Percentiles rank a stretch among this genome's conserved stretches.
phyloP scores from a whole-genome alignment of 2,797 vertebrate genomes.

The Gobionotothen gibberifrons region DNA sequence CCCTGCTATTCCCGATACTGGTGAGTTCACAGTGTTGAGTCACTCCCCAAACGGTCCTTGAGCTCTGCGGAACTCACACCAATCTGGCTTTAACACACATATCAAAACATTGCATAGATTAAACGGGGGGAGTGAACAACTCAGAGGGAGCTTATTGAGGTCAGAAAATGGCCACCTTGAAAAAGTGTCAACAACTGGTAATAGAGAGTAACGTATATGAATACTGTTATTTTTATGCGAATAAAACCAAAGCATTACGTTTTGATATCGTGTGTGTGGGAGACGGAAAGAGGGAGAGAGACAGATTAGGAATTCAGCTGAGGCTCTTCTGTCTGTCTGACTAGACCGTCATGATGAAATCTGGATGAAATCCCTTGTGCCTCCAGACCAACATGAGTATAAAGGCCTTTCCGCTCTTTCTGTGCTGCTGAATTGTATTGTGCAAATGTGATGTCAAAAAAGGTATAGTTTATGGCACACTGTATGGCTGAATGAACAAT shows the following conservation, averaged over 20 bases:
- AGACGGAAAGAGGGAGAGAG: conserved; percentile 12
- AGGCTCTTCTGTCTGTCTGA: conserved; percentile 59
- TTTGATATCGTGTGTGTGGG: conserved; percentile 33
- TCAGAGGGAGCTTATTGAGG: conserved; percentile 56
- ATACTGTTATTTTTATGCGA: conserved; percentile 50
- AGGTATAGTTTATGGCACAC: conserved; percentile 16
- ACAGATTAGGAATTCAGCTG: conserved; percentile 64
- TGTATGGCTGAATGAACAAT: conserved; percentile 51
- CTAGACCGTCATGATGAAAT: conserved; percentile 70
- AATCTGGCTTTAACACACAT: conserved; percentile 69
- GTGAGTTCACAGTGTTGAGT: conserved; percentile 63
- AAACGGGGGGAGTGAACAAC: conserved; percentile 48
- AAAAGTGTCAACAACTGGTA: conserved; percentile 46
- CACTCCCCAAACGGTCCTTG: conserved; percentile 78
- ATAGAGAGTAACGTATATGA: conserved; percentile 11
- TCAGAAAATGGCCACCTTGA: conserved; percentile 27
- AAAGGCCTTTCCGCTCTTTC: conserved; percentile 26
- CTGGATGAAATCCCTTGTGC: conserved; percentile 67
- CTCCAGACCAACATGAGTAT: conserved; percentile 47
- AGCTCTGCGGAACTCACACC: conserved; percentile 66
- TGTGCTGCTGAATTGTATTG: conserved; percentile 34
- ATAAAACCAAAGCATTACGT: conserved; percentile 45
- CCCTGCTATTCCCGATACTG: conserved; percentile 53
- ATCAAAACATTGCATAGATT: conserved; percentile 65
- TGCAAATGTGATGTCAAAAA: conserved; percentile 37